Conservation (phyloP, 2,113 vertebrate species). For the Actenoides lindsayi region DNA sequence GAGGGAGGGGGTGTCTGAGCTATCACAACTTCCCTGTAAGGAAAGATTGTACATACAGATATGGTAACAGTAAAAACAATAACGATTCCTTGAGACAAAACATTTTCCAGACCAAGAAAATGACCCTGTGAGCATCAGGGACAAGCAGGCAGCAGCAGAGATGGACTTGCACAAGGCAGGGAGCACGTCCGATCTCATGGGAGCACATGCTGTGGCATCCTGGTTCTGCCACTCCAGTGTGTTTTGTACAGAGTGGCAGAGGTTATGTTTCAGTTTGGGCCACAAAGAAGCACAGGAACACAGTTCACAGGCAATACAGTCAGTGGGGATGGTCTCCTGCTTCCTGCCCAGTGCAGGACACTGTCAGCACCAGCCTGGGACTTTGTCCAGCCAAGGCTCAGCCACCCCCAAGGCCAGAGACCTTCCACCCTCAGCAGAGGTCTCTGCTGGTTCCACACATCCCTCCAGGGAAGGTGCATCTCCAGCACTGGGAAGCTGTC, state of each 20-base stretch:
- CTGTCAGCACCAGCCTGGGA: not conserved
- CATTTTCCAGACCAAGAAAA: not conserved
- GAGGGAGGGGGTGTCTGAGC: fast-evolving
- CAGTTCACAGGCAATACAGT: not conserved
- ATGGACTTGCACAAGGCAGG: not conserved
- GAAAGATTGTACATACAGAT: not conserved
- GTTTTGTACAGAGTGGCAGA: not conserved
- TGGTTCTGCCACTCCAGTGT: fast-evolving
- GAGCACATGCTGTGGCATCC: fast-evolving
- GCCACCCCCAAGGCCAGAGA: not conserved
- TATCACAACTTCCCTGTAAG: not conserved
- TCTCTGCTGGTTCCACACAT: not conserved
- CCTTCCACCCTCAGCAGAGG: not conserved
- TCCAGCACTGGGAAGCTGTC: not conserved
- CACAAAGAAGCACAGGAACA: not conserved
- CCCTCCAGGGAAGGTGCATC: not conserved
- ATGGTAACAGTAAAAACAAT: not conserved
- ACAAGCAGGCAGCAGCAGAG: not conserved
- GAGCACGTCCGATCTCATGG: fast-evolving
- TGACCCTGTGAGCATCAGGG: fast-evolving
- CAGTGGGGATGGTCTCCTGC: not conserved
- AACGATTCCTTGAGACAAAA: not conserved
- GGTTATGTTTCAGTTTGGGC: not conserved
- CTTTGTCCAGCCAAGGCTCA: not conserved
- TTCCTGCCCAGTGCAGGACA: not conserved